Evolutionary conservation across 2,113 vertebrate species (phyloP).

Genomic region (Cyphomyrus discorhynchus): DNA sequence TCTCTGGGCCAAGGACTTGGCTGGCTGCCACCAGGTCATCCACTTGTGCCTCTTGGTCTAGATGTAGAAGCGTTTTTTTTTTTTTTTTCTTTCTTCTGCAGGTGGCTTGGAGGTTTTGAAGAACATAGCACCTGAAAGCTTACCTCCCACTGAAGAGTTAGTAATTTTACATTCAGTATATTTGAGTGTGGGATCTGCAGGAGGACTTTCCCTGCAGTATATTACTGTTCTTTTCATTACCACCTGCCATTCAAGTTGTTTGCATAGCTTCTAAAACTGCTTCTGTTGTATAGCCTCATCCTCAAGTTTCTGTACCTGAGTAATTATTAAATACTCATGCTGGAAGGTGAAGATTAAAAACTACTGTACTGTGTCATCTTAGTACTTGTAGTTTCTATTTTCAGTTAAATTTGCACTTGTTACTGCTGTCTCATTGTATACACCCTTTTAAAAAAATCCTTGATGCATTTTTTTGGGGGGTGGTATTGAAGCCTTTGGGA

Average conservation of each 20-base stretch:
- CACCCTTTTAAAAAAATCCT: not conserved
- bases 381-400: not conserved
- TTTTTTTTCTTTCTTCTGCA: not conserved
- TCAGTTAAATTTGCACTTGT: not conserved
- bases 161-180: not conserved
- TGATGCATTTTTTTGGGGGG: not conserved
- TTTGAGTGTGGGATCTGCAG: not conserved
- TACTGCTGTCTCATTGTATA: not conserved
- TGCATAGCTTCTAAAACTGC: not conserved
- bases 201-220: not conserved
- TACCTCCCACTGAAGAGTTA: not conserved
- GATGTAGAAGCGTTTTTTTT: not conserved
- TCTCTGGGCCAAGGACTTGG: constrained; percentile 11
- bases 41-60: not conserved
- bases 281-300: not conserved
- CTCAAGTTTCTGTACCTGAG: not conserved
- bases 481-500: not conserved
- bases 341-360: not conserved
- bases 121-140: not conserved
- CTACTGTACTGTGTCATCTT: not conserved
- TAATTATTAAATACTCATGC: not conserved
- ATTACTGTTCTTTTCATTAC: not conserved
- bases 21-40: constrained; percentile 1
- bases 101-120: not conserved
- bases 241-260: not conserved